A percentile compares a stretch with the other conserved stretches of the same genome.
Conservation (phyloP, 1,140 invertebrate genomes). For the Whitmania pigra region DNA sequence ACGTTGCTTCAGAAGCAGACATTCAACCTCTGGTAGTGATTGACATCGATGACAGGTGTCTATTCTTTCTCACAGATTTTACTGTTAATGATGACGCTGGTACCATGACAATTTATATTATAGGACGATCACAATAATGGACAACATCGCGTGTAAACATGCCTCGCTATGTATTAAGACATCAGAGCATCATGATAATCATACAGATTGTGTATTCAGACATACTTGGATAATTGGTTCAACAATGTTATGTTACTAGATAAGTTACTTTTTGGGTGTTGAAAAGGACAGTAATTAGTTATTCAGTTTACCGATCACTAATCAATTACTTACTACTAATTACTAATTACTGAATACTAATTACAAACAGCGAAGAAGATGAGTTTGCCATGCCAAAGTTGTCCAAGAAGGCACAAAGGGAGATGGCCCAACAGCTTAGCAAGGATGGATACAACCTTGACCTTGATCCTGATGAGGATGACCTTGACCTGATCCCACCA, state of each 20-base stretch:
- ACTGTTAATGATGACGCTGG: not conserved
- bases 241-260: not conserved
- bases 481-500: constrained; percentile 45
- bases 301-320: too few species aligned
- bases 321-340: not conserved
- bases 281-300: not conserved
- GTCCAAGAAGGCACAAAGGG: constrained; percentile 34
- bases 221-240: too few species aligned
- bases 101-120: too few species aligned
- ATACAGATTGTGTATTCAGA: too few species aligned
- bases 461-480: constrained; percentile 51
- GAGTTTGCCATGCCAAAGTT: constrained; percentile 38
- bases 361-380: constrained; percentile 33
- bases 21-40: constrained; percentile 36
- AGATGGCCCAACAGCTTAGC: constrained; percentile 40
- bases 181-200: too few species aligned
- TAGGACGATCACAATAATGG: too few species aligned
- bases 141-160: too few species aligned
- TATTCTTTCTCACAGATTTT: not conserved
- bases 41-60: constrained; percentile 37
- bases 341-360: constrained; percentile 14
- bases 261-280: not conserved
- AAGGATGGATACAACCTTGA: constrained; percentile 43
- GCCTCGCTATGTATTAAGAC: too few species aligned
- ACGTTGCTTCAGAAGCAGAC: constrained; percentile 27